Percentiles rank a stretch among this genome's conserved stretches.
phyloP scores from a whole-genome alignment of 2,888 invertebrate genomes.

The Apamea epomidion region DNA sequence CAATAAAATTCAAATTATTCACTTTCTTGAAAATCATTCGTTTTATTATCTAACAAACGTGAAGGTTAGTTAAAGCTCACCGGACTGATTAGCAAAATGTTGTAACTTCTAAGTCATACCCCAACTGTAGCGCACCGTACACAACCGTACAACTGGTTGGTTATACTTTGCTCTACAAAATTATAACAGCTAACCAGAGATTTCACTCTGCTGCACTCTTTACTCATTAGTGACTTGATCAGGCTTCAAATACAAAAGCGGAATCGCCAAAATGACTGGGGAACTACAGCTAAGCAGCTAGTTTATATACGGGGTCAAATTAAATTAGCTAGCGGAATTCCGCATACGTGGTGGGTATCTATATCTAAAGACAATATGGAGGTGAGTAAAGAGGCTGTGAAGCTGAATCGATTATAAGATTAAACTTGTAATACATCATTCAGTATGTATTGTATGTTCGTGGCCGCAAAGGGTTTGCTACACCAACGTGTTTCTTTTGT shows the following conservation, averaged over 20 bases:
- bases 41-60: neutral
- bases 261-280: too few relatives aligned
- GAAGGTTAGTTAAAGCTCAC: neutral
- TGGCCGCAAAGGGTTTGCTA: neutral
- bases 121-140: too few relatives aligned
- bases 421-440: neutral
- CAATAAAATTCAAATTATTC: neutral
- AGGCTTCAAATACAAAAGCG: too few relatives aligned
- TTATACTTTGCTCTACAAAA: neutral
- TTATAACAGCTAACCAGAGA: neutral
- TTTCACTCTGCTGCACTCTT: neutral
- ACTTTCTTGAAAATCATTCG: neutral
- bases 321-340: too few relatives aligned
- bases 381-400: too few relatives aligned
- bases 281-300: too few relatives aligned
- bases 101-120: neutral
- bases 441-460: neutral
- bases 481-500: constrained; percentile 3
- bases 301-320: too few relatives aligned
- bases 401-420: too few relatives aligned
- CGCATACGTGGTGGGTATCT: too few relatives aligned
- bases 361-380: too few relatives aligned
- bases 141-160: too few relatives aligned
- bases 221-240: neutral
- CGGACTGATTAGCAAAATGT: neutral